A percentile compares a stretch with the other conserved stretches of the same genome.
Conservation (phyloP, 2,888 invertebrate species). For the Chrysolina oricalcia region DNA sequence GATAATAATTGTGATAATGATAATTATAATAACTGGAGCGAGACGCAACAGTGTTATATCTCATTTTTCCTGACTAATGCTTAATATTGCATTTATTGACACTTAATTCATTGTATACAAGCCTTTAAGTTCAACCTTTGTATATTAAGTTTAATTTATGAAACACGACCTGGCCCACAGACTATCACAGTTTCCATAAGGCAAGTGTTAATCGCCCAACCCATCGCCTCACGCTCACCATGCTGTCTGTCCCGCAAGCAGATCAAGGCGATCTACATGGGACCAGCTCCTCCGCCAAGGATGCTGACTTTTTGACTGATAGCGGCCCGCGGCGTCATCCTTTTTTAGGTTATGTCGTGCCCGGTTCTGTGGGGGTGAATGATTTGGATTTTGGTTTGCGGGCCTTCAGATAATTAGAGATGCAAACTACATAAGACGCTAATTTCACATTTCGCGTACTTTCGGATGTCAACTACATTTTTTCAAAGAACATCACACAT, state of each 20-base stretch:
- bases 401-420: not conserved
- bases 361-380: conserved; percentile 9
- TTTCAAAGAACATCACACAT: no score
- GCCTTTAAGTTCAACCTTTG: no score
- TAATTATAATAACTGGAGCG: no score
- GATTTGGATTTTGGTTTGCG: not conserved
- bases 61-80: no score
- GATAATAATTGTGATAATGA: no score
- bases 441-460: no score
- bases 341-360: conserved; percentile 4
- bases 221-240: conserved; percentile 43
- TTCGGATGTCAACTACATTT: no score
- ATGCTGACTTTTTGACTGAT: conserved; percentile 36
- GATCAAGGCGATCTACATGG: conserved; percentile 55
- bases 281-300: conserved; percentile 54
- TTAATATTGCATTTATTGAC: no score
- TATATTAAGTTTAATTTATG: no score
- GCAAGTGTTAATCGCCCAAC: conserved; percentile 25
- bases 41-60: no score
- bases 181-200: not conserved
- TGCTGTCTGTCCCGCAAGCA: conserved; percentile 49
- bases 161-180: not conserved
- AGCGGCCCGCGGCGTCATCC: not conserved
- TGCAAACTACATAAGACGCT: no score
- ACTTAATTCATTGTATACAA: no score